Evolutionary conservation across 2,113 vertebrate species (phyloP).

Genomic region (Mixornis gularis): DNA sequence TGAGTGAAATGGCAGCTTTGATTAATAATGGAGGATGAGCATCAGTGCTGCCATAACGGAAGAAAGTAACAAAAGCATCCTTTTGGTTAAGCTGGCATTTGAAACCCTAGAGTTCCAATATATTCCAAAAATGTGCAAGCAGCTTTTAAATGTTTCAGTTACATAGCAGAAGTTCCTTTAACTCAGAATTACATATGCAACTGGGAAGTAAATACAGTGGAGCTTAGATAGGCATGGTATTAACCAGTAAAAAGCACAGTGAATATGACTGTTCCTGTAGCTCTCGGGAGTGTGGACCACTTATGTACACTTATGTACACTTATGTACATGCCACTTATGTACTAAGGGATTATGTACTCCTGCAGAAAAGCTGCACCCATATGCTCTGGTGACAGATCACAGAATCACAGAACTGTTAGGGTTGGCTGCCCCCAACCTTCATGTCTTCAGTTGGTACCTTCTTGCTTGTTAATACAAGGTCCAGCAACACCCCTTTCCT

Average conservation of each 20-base stretch:
- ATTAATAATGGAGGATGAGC: background rate
- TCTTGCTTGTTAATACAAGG: background rate
- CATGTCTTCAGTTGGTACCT: background rate
- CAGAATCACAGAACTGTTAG: background rate
- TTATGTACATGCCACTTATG: no score
- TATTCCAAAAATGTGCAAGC: background rate
- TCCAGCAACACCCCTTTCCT: background rate
- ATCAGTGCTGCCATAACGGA: background rate
- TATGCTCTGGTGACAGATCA: background rate
- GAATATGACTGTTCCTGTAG: background rate
- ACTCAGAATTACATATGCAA: background rate
- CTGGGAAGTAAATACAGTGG: background rate
- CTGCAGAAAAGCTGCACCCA: background rate
- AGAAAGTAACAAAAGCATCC: background rate
- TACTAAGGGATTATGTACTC: no score
- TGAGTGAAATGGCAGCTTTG: background rate
- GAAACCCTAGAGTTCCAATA: background rate
- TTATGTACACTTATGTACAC: no score
- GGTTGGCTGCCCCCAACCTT: background rate
- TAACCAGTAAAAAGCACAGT: background rate
- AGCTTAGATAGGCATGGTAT: background rate
- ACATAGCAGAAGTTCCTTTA: background rate
- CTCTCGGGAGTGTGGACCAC: background rate
- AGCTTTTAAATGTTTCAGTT: background rate
- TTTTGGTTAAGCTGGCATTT: background rate